Base-by-base conservation (phyloP, 2,113 vertebrate genomes). In the Sinocyclocheilus rhinocerous region DNA sequence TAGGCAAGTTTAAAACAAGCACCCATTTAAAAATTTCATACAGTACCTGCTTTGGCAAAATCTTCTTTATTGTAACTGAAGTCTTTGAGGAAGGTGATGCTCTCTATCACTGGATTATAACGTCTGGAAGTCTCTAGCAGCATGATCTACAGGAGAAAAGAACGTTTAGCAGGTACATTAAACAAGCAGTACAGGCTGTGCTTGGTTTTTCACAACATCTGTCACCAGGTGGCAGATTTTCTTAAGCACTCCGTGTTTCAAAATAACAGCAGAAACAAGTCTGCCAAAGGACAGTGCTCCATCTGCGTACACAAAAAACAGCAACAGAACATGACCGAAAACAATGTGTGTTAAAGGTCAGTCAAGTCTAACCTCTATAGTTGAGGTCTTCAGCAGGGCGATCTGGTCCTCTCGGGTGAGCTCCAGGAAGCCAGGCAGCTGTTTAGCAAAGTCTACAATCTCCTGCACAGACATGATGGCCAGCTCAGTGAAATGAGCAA, bases 391-490 rank as follows among this genome's bases (percentile, higher is more conserved):
- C 72, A 99, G 92, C 61, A 99, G 95, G 88, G 98, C 98, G 0
- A 99, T 99, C 95, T 99, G 98, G 92, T 99, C 98, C 91, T 99
- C 98, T 83, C 97, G 95, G 33, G 97, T 99, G 87, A 99, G 97
- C 90, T 99, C 97, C 84, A 98, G 89, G 91, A 99, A 99, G 88
- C 98, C 98, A 9, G 98, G 98, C 57, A 99, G 94, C 92, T 99
- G 98, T 90, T 99, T 99, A 26, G 98, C 98, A 89, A 99, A 99
- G 91, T 99, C 98, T 87, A 99, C 98, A 0, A 99, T 99, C 95
- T 99, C 98, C 92, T 99, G 98, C 77, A 99, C 98, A 0, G 98
- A 99, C 93, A 99, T 96, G 91, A 99, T 99, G 42, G 97, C 98
- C 61, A 99, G 95, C 90, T 99, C 97, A 0, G 98, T 99, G 89